phyloP scores from a whole-genome alignment of 2,888 invertebrate species.

The Lamellibrachia satsuma region DNA sequence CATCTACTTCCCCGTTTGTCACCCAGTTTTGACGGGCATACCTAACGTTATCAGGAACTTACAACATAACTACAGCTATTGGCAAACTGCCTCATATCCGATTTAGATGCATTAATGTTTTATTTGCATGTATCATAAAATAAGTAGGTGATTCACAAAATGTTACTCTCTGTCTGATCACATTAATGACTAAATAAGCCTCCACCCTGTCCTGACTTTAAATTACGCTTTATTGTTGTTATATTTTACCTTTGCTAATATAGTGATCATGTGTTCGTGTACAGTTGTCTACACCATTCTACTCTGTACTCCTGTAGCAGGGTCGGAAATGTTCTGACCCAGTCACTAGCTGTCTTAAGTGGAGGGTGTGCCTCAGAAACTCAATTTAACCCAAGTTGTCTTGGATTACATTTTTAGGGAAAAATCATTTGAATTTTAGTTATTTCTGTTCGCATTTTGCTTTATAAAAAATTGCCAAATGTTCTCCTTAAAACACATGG shows the following conservation, averaged over 20 bases:
- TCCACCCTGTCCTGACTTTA: background rate
- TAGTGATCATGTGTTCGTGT: background rate
- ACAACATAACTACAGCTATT: background rate
- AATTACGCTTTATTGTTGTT: background rate
- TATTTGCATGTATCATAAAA: background rate
- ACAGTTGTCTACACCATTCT: background rate
- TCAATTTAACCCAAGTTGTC: no score
- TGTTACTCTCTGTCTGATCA: background rate
- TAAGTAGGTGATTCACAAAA: background rate
- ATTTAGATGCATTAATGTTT: background rate
- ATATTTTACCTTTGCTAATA: background rate
- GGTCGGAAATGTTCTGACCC: no score
- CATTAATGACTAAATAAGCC: background rate
- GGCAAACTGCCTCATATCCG: background rate
- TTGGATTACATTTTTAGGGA: no score
- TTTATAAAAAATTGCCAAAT: no score
- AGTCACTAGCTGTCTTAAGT: no score
- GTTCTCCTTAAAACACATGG: no score
- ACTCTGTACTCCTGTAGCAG: background rate
- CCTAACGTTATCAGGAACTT: background rate
- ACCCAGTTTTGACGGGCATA: background rate
- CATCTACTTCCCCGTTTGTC: slow-evolving; percentile 17
- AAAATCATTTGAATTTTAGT: no score
- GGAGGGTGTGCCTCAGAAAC: no score
- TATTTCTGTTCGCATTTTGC: no score